These are phyloP conservation scores for Anagrus nilaparvatae DNA, from an alignment of 1,140 invertebrate species.

Conservation along the genomic window DNA sequence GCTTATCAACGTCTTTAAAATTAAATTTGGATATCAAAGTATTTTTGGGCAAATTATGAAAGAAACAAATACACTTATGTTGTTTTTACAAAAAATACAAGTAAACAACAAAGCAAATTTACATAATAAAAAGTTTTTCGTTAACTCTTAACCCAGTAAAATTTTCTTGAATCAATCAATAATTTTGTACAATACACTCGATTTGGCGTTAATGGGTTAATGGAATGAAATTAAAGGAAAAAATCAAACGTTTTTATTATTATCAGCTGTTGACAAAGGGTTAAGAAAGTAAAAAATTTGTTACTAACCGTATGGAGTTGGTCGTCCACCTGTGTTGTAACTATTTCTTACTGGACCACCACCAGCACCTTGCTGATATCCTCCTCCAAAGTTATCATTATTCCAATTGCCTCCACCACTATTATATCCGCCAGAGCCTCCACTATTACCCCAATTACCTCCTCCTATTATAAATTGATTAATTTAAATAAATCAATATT, in stretches of 20 bases:
- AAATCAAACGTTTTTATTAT: conserved; percentile 12
- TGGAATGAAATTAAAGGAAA: conserved; percentile 2
- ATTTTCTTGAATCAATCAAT: not conserved
- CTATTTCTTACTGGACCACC: conserved; percentile 56
- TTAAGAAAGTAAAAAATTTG: not conserved
- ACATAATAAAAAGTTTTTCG: too few relatives aligned
- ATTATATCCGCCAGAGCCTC: conserved; percentile 45
- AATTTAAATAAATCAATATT: not conserved
- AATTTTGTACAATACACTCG: not conserved
- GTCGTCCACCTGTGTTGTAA: conserved; percentile 52
- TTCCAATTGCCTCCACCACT: conserved; percentile 47
- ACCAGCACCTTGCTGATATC: conserved; percentile 64
- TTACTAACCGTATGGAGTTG: conserved; percentile 51
- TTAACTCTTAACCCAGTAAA: too few relatives aligned
- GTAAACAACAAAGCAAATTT: too few relatives aligned
- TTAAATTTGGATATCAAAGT: too few relatives aligned
- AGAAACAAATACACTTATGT: too few relatives aligned
- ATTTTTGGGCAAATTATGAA: too few relatives aligned
- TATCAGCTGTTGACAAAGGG: not conserved
- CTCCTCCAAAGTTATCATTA: conserved; percentile 58
- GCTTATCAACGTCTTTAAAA: too few relatives aligned
- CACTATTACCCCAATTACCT: conserved; percentile 33
- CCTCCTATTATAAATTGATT: conserved; percentile 23
- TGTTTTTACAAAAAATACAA: too few relatives aligned
- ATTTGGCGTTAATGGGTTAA: not conserved